Evolutionary conservation across 2,888 invertebrate genomes (phyloP).

Genomic region (Lepeophtheirus nordmannii): DNA sequence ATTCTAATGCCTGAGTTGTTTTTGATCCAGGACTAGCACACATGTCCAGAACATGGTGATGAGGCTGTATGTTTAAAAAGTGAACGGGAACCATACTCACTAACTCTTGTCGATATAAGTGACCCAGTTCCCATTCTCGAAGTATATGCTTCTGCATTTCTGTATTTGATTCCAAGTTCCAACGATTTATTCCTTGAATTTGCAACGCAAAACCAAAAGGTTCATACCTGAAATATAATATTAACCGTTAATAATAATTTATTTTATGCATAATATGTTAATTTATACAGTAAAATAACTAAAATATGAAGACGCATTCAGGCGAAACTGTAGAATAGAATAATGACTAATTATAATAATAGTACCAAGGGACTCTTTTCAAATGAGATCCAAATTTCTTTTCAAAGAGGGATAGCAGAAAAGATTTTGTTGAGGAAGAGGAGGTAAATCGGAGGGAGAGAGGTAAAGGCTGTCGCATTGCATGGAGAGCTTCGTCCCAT

Average conservation of each 20-base stretch:
- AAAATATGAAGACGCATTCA: background rate
- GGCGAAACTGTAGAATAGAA: background rate
- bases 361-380: too few species aligned
- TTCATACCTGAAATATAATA: background rate
- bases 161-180: conserved; percentile 1
- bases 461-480: conserved; percentile 2
- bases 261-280: background rate
- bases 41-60: conserved; percentile 20
- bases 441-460: conserved; percentile 2
- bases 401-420: background rate
- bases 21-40: conserved; percentile 22
- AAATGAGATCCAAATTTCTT: too few species aligned
- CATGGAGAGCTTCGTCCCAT: conserved; percentile 1
- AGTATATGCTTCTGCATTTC: background rate
- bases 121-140: background rate
- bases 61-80: conserved; percentile 14
- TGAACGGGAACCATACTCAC: conserved; percentile 18
- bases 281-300: background rate
- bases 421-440: background rate
- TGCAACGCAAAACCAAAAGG: background rate
- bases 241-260: too few species aligned
- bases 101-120: conserved; percentile 9
- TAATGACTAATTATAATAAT: too few species aligned
- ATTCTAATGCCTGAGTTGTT: conserved; percentile 13
- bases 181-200: background rate